These are phyloP conservation scores for Aspidapion aeneum DNA, from an alignment of 2,888 invertebrate species.

Conservation along the genomic window DNA sequence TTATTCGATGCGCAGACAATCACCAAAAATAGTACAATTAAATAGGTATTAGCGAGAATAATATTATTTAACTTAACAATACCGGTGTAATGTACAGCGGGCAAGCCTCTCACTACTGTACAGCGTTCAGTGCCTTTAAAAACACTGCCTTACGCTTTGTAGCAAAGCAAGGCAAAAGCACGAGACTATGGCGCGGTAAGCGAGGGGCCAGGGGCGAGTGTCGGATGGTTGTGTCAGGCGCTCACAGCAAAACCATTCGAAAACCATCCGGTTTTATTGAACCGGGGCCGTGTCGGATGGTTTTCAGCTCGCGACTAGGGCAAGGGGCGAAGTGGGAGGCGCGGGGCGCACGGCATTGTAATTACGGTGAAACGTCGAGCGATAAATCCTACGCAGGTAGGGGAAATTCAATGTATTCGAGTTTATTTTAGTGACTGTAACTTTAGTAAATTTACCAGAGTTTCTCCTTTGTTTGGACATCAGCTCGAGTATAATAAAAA, in stretches of 20 bases:
- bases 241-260: not conserved
- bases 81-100: not conserved
- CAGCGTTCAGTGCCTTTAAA: not conserved
- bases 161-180: not conserved
- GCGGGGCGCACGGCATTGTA: not conserved
- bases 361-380: not conserved
- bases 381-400: not conserved
- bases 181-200: conserved; percentile 7
- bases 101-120: not conserved
- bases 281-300: not conserved
- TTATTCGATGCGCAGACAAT: not conserved
- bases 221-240: conserved; percentile 6
- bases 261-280: not conserved
- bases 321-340: no score
- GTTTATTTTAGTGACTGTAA: not conserved
- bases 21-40: not conserved
- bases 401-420: not conserved
- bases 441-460: not conserved
- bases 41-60: no score
- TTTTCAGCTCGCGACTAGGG: not conserved
- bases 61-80: not conserved
- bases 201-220: conserved; percentile 16
- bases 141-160: not conserved
- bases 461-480: not conserved
- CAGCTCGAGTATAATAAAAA: no score